Evolutionary conservation across 2,888 invertebrate species (phyloP).

Genomic region (Scaptomyza tumidula): DNA sequence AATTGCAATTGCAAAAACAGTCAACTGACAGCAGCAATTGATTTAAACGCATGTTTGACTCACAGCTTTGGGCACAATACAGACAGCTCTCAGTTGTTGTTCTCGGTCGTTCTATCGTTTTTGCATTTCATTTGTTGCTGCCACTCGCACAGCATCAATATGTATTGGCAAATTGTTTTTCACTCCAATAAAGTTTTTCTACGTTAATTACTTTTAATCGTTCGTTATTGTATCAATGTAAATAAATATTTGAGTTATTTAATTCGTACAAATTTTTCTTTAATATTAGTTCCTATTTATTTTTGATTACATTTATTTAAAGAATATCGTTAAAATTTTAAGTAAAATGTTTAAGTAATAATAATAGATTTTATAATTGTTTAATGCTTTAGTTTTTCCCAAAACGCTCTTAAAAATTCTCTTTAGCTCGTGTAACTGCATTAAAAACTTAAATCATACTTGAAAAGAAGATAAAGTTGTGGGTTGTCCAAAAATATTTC

Average conservation of each 20-base stretch:
- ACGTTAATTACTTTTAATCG: not conserved
- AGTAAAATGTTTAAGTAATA: no score
- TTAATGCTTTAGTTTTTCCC: no score
- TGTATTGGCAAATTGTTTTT: not conserved
- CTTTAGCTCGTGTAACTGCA: not conserved
- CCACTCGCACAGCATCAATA: not conserved
- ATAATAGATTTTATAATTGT: no score
- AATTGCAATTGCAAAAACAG: slow-evolving; percentile 24
- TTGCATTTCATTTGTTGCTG: slow-evolving; percentile 2
- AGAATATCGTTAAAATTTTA: no score
- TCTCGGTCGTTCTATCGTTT: not conserved
- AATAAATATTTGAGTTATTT: not conserved
- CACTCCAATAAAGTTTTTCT: not conserved
- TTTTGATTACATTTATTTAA: no score
- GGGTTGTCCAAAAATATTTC: not conserved
- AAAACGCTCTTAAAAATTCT: no score
- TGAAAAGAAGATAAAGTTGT: not conserved
- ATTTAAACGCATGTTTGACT: slow-evolving; percentile 42
- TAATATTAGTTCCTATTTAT: no score
- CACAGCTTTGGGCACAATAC: not conserved
- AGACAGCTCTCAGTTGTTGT: slow-evolving; percentile 14
- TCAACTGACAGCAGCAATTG: slow-evolving; percentile 46
- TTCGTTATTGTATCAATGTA: not conserved
- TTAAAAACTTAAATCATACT: not conserved
- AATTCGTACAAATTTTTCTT: no score